Conservation (phyloP, 1,140 invertebrate genomes). For the Hycleus cichorii region DNA sequence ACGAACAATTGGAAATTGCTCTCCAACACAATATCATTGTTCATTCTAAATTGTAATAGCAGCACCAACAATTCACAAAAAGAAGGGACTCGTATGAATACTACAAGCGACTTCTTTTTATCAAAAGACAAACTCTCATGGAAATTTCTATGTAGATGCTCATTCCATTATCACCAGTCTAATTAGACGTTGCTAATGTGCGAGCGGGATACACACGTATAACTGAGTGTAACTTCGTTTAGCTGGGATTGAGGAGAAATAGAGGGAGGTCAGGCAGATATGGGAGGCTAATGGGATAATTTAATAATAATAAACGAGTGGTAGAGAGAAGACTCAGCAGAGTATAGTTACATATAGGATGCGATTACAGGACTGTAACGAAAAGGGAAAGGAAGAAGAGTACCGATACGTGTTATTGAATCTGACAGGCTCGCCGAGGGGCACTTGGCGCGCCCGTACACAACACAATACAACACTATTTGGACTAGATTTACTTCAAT, state of each 20-base stretch:
- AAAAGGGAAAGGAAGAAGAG: neutral
- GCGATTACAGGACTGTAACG: conserved; percentile 12
- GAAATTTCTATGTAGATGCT: no score
- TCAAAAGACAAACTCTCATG: no score
- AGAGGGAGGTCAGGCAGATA: neutral
- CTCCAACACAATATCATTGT: conserved; percentile 14
- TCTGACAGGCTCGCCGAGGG: conserved; percentile 11
- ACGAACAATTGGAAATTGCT: conserved; percentile 16
- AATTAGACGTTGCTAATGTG: no score
- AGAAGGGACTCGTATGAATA: no score
- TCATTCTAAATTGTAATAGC: conserved; percentile 12
- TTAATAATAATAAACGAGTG: conserved; percentile 14
- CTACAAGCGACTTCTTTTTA: no score
- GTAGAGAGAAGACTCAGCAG: conserved; percentile 1
- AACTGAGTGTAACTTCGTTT: no score
- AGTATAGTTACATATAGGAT: no score
- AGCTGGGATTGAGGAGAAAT: no score
- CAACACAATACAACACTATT: neutral
- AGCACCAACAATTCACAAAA: neutral
- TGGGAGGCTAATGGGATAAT: conserved; percentile 12
- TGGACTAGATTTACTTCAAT: no score
- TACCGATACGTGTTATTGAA: conserved; percentile 4
- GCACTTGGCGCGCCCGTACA: conserved; percentile 4
- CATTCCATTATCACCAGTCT: no score
- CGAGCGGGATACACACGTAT: no score